phyloP scores from a whole-genome alignment of 2,888 invertebrate genomes.

The Alloscopus bannaensis region DNA sequence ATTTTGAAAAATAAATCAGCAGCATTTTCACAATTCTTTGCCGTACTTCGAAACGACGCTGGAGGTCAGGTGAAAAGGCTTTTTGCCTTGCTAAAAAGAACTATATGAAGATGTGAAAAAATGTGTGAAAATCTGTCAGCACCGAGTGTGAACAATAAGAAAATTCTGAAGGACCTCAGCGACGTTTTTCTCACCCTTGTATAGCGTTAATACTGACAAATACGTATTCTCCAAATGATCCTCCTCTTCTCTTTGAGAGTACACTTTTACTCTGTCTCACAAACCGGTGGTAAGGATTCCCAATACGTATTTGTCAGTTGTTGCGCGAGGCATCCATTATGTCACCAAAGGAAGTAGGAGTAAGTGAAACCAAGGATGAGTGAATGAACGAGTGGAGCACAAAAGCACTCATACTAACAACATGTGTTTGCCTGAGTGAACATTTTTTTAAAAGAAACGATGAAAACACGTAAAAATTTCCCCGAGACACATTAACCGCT shows the following conservation, averaged over 20 bases:
- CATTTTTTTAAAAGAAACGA: conserved; percentile 2
- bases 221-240: background rate
- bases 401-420: conserved; percentile 2
- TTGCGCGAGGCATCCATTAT: conserved; percentile 5
- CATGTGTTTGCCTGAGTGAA: conserved; percentile 27
- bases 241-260: background rate
- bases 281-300: background rate
- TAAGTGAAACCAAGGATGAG: background rate
- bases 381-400: background rate
- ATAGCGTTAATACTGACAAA: background rate
- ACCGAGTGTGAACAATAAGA: no score
- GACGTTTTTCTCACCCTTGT: no score
- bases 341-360: conserved; percentile 8
- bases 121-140: no score
- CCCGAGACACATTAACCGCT: background rate
- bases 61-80: no score
- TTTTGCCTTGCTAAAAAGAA: no score
- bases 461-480: background rate
- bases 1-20: no score
- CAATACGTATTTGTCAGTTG: background rate
- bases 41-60: no score
- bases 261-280: background rate
- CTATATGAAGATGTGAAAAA: no score
- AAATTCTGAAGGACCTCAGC: no score
- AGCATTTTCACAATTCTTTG: no score